Evolutionary conservation across 2,888 invertebrate genomes (phyloP).

Genomic region (Miltochrista miniata): DNA sequence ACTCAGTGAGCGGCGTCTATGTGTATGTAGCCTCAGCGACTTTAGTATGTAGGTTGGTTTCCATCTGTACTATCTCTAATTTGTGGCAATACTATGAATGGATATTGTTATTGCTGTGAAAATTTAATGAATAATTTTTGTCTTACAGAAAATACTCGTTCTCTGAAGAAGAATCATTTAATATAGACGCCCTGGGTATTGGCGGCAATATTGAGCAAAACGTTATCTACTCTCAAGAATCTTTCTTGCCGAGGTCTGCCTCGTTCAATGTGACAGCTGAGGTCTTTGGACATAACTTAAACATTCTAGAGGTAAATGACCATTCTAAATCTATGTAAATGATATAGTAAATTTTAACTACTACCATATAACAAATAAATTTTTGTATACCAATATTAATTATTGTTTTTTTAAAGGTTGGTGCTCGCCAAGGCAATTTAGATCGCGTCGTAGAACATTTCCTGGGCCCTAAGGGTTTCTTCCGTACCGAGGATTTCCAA

Average conservation of each 20-base stretch:
- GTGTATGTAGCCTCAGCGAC: too few relatives aligned
- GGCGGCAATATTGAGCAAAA: conserved; percentile 88
- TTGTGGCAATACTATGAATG: too few relatives aligned
- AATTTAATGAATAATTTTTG: not conserved
- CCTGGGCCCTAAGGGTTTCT: conserved; percentile 88
- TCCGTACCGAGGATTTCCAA: conserved; percentile 76
- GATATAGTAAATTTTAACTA: too few relatives aligned
- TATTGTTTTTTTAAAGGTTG: conserved; percentile 57
- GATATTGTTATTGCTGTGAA: too few relatives aligned
- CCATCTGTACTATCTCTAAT: too few relatives aligned
- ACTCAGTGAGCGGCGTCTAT: too few relatives aligned
- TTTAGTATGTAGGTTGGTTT: too few relatives aligned
- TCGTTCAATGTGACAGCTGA: conserved; percentile 89
- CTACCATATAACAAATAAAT: too few relatives aligned
- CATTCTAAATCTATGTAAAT: too few relatives aligned
- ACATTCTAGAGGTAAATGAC: conserved; percentile 86
- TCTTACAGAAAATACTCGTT: conserved; percentile 88
- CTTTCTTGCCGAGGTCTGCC: conserved; percentile 89
- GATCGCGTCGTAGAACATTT: conserved; percentile 89
- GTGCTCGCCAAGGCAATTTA: conserved; percentile 90
- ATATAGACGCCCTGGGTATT: conserved; percentile 87
- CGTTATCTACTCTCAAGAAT: conserved; percentile 92
- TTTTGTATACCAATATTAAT: too few relatives aligned
- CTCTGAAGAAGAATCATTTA: conserved; percentile 90
- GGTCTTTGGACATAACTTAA: conserved; percentile 90